Evolutionary conservation across 2,888 invertebrate genomes (phyloP), one percentile per base, ranked within the genome.

Genomic region (Latheticus oryzae): DNA sequence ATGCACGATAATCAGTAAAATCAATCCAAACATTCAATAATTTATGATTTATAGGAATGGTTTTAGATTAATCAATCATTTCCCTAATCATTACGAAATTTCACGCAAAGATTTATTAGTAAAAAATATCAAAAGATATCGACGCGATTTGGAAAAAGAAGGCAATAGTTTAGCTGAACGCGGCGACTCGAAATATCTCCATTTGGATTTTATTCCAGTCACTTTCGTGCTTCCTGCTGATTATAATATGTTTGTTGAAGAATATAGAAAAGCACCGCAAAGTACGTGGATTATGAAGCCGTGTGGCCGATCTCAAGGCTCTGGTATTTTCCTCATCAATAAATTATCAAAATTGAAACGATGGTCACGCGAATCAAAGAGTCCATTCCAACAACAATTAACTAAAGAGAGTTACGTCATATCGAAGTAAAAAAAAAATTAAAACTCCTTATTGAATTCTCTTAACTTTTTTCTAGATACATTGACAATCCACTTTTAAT

Each of bases 231-330:
- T 97, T 42, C 97, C 97, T 1, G 92, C 94, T 73, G 97, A 97
- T 79, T 97, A 97, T 77, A 97, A 96, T 76, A 89, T 96, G 87
- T 97, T 97, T 78, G 96, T 96, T 1, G 95, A 97, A 75, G 96
- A 97, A 75, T 97, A 96, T 76, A 84, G 95, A 47, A 95, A 95
- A 80, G 91, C 90, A 63, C 95, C 96, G 0, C 91, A 92, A 74
- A 93, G 93, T 68, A 97, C 96, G 0, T 97, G 97, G 97, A 97
- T 97, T 63, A 94, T 97, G 90, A 97, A 97, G 76, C 97, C 97
- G 0, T 95, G 95, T 76, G 95, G 95, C 16, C 93, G 96, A 80
- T 95, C 96, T 0, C 93, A 93, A 76, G 93, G 93, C 1, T 88
- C 91, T n/a, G 97, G 97, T 24, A 97, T 97, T 73, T 96, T 96